phyloP scores from a whole-genome alignment of 1,140 invertebrate genomes.

The Bombus terrestris region DNA sequence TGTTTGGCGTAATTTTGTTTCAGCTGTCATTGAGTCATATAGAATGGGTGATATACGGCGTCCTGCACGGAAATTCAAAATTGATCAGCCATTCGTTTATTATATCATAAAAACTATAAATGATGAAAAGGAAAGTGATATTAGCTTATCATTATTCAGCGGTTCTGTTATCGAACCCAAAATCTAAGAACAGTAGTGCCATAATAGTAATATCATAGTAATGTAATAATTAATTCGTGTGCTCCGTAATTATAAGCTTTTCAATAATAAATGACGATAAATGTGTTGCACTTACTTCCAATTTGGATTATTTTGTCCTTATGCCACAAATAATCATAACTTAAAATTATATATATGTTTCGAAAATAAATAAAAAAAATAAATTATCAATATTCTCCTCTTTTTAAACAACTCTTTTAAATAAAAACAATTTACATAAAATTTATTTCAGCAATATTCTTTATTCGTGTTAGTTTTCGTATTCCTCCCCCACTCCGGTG shows the following conservation, averaged over 20 bases:
- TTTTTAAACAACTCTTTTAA: no score
- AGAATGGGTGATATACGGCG: rapidly evolving
- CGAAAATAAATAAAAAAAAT: no score
- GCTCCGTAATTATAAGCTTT: no score
- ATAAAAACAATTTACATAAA: background rate
- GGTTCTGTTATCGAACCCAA: conserved; percentile 6
- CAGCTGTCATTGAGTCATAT: background rate
- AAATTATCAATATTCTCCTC: no score
- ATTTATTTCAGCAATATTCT: background rate
- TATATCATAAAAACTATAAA: background rate
- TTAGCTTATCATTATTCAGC: background rate
- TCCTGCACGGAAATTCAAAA: background rate
- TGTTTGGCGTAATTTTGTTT: background rate
- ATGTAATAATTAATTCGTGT: background rate
- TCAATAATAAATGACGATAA: no score
- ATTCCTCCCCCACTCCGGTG: background rate
- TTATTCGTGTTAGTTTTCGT: background rate
- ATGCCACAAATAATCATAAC: no score
- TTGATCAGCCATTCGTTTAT: conserved; percentile 15
- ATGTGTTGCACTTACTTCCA: no score
- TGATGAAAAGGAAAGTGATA: background rate
- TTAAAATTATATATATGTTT: no score
- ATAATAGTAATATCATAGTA: background rate
- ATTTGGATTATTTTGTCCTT: no score
- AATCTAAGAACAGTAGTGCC: background rate